These are phyloP conservation scores for Echeneis naucrates DNA, from an alignment of 2,797 vertebrate genomes.

Conservation along the genomic window DNA sequence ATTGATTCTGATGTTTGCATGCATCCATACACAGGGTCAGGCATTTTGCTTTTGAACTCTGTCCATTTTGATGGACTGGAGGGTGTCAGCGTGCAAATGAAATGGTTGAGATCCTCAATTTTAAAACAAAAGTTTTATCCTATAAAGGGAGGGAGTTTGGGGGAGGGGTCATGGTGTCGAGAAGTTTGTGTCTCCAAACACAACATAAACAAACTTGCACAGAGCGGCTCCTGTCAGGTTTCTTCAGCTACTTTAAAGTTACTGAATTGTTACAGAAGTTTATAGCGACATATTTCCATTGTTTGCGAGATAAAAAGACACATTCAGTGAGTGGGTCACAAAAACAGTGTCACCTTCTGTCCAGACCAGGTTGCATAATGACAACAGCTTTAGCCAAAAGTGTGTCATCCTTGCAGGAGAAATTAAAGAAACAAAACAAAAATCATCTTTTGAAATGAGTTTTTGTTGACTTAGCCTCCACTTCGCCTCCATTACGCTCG, in stretches of 20 bases:
- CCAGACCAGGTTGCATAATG: slow-evolving; percentile 10
- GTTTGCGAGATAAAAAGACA: background rate
- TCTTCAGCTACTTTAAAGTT: background rate
- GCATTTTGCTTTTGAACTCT: background rate
- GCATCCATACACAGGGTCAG: background rate
- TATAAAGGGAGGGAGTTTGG: background rate
- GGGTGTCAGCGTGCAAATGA: background rate
- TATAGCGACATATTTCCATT: background rate
- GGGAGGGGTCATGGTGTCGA: background rate
- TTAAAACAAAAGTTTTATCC: background rate
- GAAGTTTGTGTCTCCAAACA: background rate
- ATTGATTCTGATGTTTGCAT: background rate
- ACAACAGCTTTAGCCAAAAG: background rate
- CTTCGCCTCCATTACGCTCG: slow-evolving; percentile 23
- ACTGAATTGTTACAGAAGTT: background rate
- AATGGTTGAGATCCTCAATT: background rate
- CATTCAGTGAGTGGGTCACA: slow-evolving; percentile 6
- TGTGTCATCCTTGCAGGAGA: background rate
- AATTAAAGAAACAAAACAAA: background rate
- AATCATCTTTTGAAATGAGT: slow-evolving; percentile 35
- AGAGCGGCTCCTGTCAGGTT: too few relatives aligned
- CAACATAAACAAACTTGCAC: background rate
- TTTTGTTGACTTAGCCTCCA: slow-evolving; percentile 37
- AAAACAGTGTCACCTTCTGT: slow-evolving; percentile 12
- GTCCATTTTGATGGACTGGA: background rate